These are phyloP conservation scores for Todiramphus saurophagus DNA, from an alignment of 2,113 vertebrate genomes.

Conservation along the genomic window DNA sequence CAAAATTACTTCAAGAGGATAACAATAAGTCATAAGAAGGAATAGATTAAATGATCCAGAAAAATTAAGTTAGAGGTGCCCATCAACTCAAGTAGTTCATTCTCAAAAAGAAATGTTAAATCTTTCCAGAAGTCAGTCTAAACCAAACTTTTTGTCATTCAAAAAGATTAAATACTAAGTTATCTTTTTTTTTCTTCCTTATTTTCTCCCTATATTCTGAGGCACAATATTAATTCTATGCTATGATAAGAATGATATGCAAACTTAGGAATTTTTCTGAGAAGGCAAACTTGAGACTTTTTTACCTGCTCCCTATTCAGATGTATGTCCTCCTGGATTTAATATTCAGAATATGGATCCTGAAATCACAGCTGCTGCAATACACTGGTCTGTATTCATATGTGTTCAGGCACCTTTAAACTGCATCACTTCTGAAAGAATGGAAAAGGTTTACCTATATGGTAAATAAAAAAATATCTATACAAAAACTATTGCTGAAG, in stretches of 20 bases:
- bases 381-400: neutral
- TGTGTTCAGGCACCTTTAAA: neutral
- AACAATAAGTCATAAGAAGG: neutral
- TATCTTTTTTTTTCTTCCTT: neutral
- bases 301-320: neutral
- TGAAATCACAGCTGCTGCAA: neutral
- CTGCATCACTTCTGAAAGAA: neutral
- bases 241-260: neutral
- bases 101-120: neutral
- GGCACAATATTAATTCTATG: neutral
- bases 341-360: neutral
- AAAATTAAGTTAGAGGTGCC: neutral
- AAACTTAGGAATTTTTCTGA: neutral
- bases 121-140: neutral
- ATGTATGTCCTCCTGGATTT: neutral
- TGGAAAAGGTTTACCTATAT: neutral
- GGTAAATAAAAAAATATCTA: neutral
- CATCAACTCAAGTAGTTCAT: neutral
- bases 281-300: neutral
- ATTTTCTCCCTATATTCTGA: neutral
- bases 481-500: neutral
- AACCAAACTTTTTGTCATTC: neutral
- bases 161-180: neutral
- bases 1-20: neutral
- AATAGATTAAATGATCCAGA: constrained; percentile 13